These are phyloP conservation scores for Syngnathus floridae DNA, from an alignment of 2,113 vertebrate species.

Conservation along the genomic window DNA sequence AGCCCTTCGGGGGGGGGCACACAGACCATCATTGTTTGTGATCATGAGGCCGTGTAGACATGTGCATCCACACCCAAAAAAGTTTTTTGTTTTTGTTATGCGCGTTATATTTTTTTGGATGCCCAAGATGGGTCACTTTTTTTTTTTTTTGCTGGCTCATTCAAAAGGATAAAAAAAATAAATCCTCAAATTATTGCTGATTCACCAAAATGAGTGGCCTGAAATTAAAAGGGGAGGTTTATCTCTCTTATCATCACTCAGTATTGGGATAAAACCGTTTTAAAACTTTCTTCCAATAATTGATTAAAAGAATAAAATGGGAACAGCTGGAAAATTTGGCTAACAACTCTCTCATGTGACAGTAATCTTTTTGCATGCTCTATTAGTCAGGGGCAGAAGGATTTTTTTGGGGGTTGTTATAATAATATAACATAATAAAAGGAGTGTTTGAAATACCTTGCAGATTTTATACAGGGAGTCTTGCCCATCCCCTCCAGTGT, in stretches of 20 bases:
- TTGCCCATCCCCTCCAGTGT: constrained; percentile 96
- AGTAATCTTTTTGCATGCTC: not conserved
- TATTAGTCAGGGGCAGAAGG: not conserved
- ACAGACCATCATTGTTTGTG: not conserved
- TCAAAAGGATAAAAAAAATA: too few relatives aligned
- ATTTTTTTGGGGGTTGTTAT: not conserved
- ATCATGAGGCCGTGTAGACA: not conserved
- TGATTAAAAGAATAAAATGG: not conserved
- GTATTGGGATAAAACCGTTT: not conserved
- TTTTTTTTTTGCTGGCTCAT: too few relatives aligned
- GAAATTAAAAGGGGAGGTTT: not conserved
- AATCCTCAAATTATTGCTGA: not conserved
- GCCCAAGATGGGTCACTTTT: too few relatives aligned
- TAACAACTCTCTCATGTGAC: not conserved
- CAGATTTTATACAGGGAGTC: constrained; percentile 99
- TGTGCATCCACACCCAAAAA: too few relatives aligned
- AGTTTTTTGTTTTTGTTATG: too few relatives aligned
- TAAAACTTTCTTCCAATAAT: not conserved
- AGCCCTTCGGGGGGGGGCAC: not conserved
- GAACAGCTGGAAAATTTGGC: not conserved
- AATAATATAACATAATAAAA: not conserved
- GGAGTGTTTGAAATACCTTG: constrained; percentile 75
- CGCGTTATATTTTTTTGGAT: too few relatives aligned
- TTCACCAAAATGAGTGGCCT: not conserved
- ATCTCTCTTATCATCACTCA: not conserved